These are phyloP conservation scores for human (Homo sapiens) DNA, from an alignment of 2,113 vertebrate species.

Conservation along the genomic window DNA sequence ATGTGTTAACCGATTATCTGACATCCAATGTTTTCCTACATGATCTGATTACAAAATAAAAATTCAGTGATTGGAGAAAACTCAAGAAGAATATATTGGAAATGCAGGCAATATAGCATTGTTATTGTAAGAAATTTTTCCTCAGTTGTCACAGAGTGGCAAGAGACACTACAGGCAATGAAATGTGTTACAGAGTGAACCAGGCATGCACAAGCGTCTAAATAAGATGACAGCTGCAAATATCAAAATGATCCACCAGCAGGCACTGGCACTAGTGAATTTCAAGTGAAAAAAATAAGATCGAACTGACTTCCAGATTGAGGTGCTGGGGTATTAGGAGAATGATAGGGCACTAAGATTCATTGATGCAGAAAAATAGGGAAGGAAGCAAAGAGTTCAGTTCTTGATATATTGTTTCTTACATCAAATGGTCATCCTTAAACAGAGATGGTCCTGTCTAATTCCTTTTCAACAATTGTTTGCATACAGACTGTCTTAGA, in stretches of 20 bases:
- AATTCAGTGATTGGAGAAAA: neutral
- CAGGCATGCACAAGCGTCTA: too few relatives aligned
- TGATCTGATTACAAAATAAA: conserved; percentile 11
- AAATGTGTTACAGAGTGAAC: neutral
- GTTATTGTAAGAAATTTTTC: neutral
- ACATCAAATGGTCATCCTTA: neutral
- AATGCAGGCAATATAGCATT: neutral
- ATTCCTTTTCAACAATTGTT: neutral
- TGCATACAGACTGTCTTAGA: neutral
- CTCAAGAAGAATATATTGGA: neutral
- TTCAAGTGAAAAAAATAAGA: neutral
- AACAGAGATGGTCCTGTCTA: neutral
- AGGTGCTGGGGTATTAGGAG: neutral
- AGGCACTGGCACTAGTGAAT: neutral
- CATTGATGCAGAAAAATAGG: neutral
- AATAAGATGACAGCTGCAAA: neutral
- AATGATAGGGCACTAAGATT: neutral
- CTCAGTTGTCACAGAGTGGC: neutral
- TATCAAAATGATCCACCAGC: neutral
- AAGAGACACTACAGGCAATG: neutral
- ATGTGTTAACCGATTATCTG: neutral
- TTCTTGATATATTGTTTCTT: neutral
- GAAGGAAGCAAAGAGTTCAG: neutral
- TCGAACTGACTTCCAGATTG: neutral
- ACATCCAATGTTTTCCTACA: neutral